These are phyloP conservation scores for Tichodroma muraria DNA, from an alignment of 2,113 vertebrate species.

Conservation along the genomic window DNA sequence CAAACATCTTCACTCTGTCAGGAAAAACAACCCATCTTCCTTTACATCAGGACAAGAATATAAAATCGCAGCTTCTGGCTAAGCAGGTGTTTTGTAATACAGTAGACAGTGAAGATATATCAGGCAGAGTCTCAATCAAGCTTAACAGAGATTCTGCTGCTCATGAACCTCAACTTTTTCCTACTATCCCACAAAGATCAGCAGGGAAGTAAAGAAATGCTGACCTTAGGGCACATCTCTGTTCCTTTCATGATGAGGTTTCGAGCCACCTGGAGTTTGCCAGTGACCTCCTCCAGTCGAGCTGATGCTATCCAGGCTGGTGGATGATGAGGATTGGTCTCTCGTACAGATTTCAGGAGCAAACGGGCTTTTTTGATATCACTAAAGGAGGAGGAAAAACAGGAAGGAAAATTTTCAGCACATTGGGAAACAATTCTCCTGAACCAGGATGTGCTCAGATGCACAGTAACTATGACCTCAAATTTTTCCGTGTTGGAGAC, in stretches of 20 bases:
- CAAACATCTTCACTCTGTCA: constrained; percentile 96
- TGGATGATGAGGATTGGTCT: constrained; percentile 96
- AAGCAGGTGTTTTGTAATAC: not conserved
- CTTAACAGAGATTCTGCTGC: not conserved
- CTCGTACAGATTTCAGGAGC: constrained; percentile 93
- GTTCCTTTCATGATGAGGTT: constrained; percentile 99
- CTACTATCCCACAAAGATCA: not conserved
- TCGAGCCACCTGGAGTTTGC: constrained; percentile 93
- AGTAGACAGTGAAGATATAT: not conserved
- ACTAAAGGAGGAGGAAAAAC: constrained; percentile 55
- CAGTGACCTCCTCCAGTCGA: constrained; percentile 94
- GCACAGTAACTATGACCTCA: not conserved
- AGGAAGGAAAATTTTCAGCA: not conserved
- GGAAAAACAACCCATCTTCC: not conserved
- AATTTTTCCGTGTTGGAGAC: not conserved
- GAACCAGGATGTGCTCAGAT: not conserved
- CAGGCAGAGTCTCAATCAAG: not conserved
- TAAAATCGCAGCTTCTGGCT: not conserved
- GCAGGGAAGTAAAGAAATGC: not conserved
- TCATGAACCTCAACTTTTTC: not conserved
- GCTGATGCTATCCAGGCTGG: constrained; percentile 98
- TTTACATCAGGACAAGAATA: not conserved
- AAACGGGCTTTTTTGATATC: constrained; percentile 98
- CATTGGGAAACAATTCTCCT: not conserved
- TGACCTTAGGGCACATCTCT: constrained; percentile 98